Conservation (phyloP, 2,113 vertebrate species). For the Chamaea fasciata region DNA sequence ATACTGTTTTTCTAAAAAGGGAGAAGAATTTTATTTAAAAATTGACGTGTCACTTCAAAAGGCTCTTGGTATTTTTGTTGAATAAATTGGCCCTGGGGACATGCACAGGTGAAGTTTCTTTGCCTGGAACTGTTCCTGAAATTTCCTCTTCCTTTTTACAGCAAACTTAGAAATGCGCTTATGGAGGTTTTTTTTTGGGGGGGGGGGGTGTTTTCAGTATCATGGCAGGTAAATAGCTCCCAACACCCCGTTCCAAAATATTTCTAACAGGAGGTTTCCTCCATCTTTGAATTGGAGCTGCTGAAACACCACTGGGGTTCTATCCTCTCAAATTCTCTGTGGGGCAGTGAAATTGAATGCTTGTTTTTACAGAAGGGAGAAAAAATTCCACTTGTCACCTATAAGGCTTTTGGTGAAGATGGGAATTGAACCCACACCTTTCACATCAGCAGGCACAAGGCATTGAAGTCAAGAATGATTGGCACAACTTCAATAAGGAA, state of each 20-base stretch:
- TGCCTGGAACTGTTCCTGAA: not conserved
- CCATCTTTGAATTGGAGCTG: not conserved
- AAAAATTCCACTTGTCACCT: not conserved
- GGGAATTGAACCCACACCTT: not conserved
- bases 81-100: not conserved
- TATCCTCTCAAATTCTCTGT: not conserved
- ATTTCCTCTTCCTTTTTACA: not conserved
- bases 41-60: not conserved
- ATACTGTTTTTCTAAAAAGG: not conserved
- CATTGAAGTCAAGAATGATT: fast-evolving
- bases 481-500: not conserved
- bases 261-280: not conserved
- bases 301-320: not conserved
- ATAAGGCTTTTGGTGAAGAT: not conserved
- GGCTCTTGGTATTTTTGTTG: not conserved
- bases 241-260: not conserved
- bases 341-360: not conserved
- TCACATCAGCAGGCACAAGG: not conserved
- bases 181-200: not conserved
- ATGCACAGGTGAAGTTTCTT: not conserved
- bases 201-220: no score
- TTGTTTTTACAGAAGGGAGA: not conserved
- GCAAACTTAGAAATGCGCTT: not conserved
- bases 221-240: not conserved
- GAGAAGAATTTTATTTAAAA: not conserved